phyloP scores from a whole-genome alignment of 2,113 vertebrate genomes.

The Pavo muticus region DNA sequence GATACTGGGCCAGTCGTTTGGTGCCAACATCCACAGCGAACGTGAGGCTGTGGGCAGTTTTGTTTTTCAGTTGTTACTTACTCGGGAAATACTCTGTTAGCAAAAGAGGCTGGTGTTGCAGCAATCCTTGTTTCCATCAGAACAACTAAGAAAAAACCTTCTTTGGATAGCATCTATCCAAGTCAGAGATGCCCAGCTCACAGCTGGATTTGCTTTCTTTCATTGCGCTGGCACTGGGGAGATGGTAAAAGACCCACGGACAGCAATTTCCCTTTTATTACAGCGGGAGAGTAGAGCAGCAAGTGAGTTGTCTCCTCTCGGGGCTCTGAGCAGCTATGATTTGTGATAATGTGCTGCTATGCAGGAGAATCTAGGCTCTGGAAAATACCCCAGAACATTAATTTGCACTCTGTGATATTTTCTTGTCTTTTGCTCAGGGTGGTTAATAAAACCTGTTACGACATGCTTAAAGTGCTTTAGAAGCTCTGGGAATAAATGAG shows the following conservation, averaged over 20 bases:
- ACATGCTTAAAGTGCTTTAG: constrained; percentile 64
- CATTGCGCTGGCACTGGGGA: background rate
- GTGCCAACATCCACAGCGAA: background rate
- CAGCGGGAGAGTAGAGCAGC: constrained; percentile 26
- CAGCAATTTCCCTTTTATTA: constrained; percentile 35
- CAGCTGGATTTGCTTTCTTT: constrained; percentile 40
- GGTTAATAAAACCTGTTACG: constrained; percentile 62
- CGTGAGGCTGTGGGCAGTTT: background rate
- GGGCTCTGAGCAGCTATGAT: constrained; percentile 21
- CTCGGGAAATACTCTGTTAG: background rate
- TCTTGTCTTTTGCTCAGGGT: constrained; percentile 50
- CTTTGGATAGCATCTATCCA: background rate
- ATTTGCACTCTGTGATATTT: constrained; percentile 58
- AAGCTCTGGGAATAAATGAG: constrained; percentile 71
- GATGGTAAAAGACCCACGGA: constrained; percentile 11
- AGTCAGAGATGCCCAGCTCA: background rate
- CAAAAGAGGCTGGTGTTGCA: background rate
- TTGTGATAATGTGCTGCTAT: background rate
- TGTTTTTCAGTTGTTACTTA: background rate
- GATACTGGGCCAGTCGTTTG: background rate
- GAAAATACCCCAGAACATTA: constrained; percentile 37
- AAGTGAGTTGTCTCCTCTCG: constrained; percentile 18
- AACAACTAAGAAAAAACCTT: background rate
- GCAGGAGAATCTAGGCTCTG: constrained; percentile 16
- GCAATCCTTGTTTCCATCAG: background rate